phyloP scores from a whole-genome alignment of 2,888 invertebrate genomes.

The Xestia xanthographa region DNA sequence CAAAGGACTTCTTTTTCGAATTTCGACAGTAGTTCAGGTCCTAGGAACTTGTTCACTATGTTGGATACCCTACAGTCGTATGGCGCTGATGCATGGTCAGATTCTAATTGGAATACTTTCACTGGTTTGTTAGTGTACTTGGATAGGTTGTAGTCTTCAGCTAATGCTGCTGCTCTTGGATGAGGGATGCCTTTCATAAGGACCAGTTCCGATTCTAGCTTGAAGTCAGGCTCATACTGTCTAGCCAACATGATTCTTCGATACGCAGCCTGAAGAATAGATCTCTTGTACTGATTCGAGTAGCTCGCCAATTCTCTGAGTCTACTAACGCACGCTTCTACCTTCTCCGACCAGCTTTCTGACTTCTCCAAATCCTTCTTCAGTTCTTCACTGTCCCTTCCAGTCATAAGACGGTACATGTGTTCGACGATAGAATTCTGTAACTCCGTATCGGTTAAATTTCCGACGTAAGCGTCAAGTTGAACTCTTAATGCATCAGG shows the following conservation, averaged over 20 bases:
- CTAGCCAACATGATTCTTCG: slow-evolving; percentile 70
- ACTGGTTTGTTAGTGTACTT: slow-evolving; percentile 74
- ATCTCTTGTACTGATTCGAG: slow-evolving; percentile 71
- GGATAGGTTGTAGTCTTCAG: slow-evolving; percentile 75
- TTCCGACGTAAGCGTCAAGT: slow-evolving; percentile 58
- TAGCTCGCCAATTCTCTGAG: slow-evolving; percentile 62
- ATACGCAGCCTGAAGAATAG: slow-evolving; percentile 70
- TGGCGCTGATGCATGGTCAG: slow-evolving; percentile 71
- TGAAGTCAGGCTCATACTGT: slow-evolving; percentile 72
- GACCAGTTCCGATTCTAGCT: slow-evolving; percentile 74
- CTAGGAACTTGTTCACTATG: slow-evolving; percentile 73
- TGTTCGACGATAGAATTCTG: slow-evolving; percentile 71
- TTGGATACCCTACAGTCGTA: slow-evolving; percentile 74
- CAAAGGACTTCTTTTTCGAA: slow-evolving; percentile 72
- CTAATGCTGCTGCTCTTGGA: slow-evolving; percentile 57
- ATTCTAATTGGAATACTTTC: slow-evolving; percentile 68
- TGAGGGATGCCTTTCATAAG: slow-evolving; percentile 74
- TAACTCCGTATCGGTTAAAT: slow-evolving; percentile 65
- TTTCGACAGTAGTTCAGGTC: slow-evolving; percentile 67
- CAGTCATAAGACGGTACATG: slow-evolving; percentile 70
- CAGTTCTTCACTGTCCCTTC: slow-evolving; percentile 55
- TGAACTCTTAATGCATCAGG: slow-evolving; percentile 74
- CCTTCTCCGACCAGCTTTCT: slow-evolving; percentile 68
- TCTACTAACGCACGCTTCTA: slow-evolving; percentile 64
- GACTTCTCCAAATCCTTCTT: slow-evolving; percentile 59